Evolutionary conservation across 2,797 vertebrate species (phyloP).

Genomic region (Trematomus bernacchii): DNA sequence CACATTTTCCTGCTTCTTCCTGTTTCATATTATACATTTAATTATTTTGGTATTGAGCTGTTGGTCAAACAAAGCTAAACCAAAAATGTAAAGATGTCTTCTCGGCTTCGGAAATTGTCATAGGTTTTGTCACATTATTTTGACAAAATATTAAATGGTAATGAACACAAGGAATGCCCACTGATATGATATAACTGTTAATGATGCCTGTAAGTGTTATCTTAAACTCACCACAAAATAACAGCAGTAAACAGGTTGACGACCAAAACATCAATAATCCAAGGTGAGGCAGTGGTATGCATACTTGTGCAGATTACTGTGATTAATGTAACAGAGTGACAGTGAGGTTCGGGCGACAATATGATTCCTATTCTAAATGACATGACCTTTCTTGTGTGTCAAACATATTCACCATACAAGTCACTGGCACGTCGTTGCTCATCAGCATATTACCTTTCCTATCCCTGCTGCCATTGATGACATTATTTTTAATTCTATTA

Average conservation of each 20-base stretch:
- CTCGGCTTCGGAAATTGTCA: no score
- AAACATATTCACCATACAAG: conserved; percentile 82
- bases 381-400: conserved; percentile 85
- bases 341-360: conserved; percentile 69
- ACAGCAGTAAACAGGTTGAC: conserved; percentile 25
- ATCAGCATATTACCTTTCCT: conserved; percentile 64
- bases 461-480: conserved; percentile 44
- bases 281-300: conserved; percentile 43
- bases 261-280: conserved; percentile 10
- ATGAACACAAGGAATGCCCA: not conserved
- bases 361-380: conserved; percentile 77
- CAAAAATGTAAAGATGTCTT: not conserved
- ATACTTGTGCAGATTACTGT: conserved; percentile 61
- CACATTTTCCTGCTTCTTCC: not conserved
- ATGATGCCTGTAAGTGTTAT: not conserved
- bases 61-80: not conserved
- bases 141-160: rapidly evolving
- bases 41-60: not conserved
- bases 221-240: not conserved
- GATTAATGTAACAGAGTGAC: conserved; percentile 76
- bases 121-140: not conserved
- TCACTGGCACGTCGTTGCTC: conserved; percentile 67
- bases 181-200: not conserved
- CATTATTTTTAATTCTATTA: not conserved
- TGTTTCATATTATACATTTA: not conserved